Evolutionary conservation across 2,797 vertebrate genomes (phyloP).

Genomic region (Hydrophis major): DNA sequence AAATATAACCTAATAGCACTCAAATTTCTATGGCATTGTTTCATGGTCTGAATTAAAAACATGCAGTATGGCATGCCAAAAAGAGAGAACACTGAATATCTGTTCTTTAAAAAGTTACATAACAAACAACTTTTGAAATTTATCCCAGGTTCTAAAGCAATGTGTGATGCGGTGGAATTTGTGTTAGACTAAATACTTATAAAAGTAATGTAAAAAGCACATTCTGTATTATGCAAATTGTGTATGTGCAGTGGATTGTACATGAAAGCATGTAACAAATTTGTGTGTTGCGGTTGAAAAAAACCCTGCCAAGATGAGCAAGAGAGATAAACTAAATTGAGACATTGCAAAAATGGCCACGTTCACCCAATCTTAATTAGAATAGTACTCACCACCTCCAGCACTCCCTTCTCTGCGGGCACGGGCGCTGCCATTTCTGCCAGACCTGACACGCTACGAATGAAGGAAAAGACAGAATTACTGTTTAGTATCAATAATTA

Average conservation of each 20-base stretch:
- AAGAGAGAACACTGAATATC: neutral
- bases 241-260: neutral
- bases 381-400: conserved; percentile 81
- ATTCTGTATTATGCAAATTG: neutral
- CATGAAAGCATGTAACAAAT: neutral
- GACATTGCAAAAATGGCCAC: neutral
- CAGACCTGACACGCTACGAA: conserved; percentile 82
- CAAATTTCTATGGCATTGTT: conserved; percentile 20
- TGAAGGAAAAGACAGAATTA: neutral
- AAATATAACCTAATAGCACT: conserved; percentile 10
- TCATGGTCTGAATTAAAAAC: conserved; percentile 8
- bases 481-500: neutral
- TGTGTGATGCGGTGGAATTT: neutral
- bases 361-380: neutral
- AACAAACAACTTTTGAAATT: neutral
- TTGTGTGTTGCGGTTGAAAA: neutral
- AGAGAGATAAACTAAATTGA: neutral
- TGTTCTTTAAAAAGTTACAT: neutral
- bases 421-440: conserved; percentile 83
- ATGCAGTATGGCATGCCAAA: neutral
- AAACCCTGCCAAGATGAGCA: neutral
- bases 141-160: neutral
- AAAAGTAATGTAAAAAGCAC: neutral
- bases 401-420: conserved; percentile 81
- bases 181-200: neutral